Percentiles rank a stretch among this genome's conserved stretches.
Conservation (phyloP, 2,797 vertebrate genomes). For the Anomalospiza imberbis region DNA sequence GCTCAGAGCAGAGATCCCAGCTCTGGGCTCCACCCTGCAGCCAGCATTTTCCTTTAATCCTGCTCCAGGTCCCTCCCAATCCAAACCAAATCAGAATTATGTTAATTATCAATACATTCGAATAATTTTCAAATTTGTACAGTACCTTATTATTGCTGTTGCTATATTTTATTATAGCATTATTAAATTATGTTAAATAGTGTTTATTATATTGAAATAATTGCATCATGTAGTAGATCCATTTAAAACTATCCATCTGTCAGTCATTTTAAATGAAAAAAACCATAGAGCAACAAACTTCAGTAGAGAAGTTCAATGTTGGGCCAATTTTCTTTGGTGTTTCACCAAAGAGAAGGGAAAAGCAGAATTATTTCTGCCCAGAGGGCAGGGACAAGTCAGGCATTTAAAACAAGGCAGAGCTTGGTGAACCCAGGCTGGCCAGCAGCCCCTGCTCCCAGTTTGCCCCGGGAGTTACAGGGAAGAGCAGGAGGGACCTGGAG, state of each 20-base stretch:
- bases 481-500: not conserved
- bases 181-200: not conserved
- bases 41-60: not conserved
- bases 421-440: not conserved
- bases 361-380: not conserved
- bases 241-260: not conserved
- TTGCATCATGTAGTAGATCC: not conserved
- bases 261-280: not conserved
- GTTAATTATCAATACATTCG: not conserved
- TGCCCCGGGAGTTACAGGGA: not conserved
- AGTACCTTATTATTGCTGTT: not conserved
- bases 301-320: too few species aligned
- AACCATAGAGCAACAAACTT: not conserved
- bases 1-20: not conserved
- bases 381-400: not conserved
- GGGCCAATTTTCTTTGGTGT: not conserved
- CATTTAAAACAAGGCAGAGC: not conserved
- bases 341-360: not conserved
- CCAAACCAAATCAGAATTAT: not conserved
- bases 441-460: not conserved
- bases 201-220: not conserved
- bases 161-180: accelerated
- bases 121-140: accelerated
- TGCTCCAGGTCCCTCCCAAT: not conserved
- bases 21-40: accelerated